Conservation (phyloP, 2,113 vertebrate species). For the Megalops atlanticus region DNA sequence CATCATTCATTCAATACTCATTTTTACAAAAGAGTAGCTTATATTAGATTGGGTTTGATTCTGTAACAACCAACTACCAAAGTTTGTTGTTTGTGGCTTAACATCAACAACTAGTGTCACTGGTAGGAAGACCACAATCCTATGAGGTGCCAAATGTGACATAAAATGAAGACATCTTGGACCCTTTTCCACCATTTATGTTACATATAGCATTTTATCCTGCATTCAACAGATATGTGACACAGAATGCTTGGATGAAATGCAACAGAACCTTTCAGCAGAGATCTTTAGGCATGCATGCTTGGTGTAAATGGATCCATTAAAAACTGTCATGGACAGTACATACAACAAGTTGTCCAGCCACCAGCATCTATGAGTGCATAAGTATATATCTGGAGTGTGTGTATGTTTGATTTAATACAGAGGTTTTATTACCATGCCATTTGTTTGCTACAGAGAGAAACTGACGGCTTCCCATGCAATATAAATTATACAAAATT, state of each 20-base stretch:
- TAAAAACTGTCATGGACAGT: background rate
- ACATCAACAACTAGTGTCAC: background rate
- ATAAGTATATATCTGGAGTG: too few species aligned
- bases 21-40: background rate
- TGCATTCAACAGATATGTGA: too few species aligned
- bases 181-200: too few species aligned
- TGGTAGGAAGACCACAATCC: too few species aligned
- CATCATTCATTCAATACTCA: background rate
- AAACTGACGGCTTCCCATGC: constrained; percentile 4
- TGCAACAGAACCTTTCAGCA: too few species aligned
- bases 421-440: background rate
- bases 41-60: background rate
- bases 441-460: background rate
- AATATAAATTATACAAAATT: constrained; percentile 11
- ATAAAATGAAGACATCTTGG: too few species aligned
- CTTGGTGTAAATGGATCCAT: background rate
- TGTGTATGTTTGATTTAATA: background rate
- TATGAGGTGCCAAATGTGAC: background rate
- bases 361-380: background rate
- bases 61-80: background rate
- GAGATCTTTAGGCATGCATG: too few species aligned
- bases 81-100: background rate
- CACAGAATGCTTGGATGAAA: too few species aligned
- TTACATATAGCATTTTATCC: too few species aligned
- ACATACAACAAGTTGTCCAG: background rate